Evolutionary conservation across 2,113 vertebrate species (phyloP), one percentile per base, ranked within the genome.

Genomic region (Stictonetta naevosa): DNA sequence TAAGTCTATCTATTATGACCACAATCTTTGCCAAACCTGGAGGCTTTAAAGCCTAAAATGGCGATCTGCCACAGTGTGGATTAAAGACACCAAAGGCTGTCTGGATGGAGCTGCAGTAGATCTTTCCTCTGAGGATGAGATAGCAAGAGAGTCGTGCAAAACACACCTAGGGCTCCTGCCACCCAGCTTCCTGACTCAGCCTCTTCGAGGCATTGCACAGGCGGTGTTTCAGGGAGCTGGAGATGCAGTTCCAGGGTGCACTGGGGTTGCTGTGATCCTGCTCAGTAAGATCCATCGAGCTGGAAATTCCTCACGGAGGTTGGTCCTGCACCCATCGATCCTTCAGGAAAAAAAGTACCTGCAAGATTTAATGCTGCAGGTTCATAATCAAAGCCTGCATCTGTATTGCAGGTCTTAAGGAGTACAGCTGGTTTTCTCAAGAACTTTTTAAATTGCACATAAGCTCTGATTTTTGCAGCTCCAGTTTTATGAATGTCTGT

Each of bases 221-320:
- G 10, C 0, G 0, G 46, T 1, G 2, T 55, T 80, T 28, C 2
- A 2, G 42, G 84, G 59, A 94, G 36, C 67, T 74, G 36, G 38
- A 50, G 23, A 7, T 12, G 13, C 34, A 42, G 19, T 86, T 28
- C 80, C n/a, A 22, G 46, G 59, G 42, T 64, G 12, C 34, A 53
- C 19, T 83, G 46, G 0, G 2, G 48, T 42, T 15, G 2, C 52
- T 95, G 58, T 1, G 1, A 26, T 55, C 48, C 64, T 68, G 28
- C 22, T 9, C 1, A 22, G 46, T 46, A 64, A 77, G 25, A 4
- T 14, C 16, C 22, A 40, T 6, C 0, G 0, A 56, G 42, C 0
- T 33, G 36, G 75, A 78, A 55, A 44, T 71, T 76, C 83, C 52
- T 82, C 36, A 26, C 0, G 1, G 18, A 23, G 18, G 8, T 31